phyloP scores from a whole-genome alignment of 1,140 invertebrate genomes.

The Telenomus remus region DNA sequence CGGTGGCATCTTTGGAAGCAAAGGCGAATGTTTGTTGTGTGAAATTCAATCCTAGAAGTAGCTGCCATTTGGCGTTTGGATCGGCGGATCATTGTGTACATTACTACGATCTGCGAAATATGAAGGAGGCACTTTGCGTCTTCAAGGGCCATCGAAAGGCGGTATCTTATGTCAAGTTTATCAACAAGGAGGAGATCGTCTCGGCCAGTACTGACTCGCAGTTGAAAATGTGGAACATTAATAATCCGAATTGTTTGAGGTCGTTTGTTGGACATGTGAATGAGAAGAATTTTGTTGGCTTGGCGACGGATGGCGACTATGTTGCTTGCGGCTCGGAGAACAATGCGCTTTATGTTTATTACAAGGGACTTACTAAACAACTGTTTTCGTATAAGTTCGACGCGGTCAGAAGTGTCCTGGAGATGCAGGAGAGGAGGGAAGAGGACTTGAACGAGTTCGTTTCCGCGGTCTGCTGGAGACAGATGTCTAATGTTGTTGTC shows the following conservation, averaged over 20 bases:
- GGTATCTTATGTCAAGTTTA: conserved; percentile 96
- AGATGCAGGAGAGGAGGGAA: conserved; percentile 84
- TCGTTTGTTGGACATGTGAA: conserved; percentile 96
- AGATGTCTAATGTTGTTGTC: conserved; percentile 90
- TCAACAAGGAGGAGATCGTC: conserved; percentile 92
- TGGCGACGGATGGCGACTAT: conserved; percentile 96
- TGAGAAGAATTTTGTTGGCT: conserved; percentile 97
- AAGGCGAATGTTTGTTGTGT: conserved; percentile 98
- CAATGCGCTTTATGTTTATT: conserved; percentile 95
- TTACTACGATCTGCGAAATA: conserved; percentile 94
- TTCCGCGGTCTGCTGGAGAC: conserved; percentile 95
- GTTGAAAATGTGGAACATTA: conserved; percentile 94
- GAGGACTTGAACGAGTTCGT: conserved; percentile 96
- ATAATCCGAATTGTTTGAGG: conserved; percentile 85
- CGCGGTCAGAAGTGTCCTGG: conserved; percentile 86
- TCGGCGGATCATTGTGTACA: conserved; percentile 98
- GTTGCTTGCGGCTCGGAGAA: conserved; percentile 97
- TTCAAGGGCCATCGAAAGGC: conserved; percentile 96
- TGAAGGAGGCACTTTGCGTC: conserved; percentile 87
- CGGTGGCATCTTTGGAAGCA: conserved; percentile 90
- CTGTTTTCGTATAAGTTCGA: conserved; percentile 94
- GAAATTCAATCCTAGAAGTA: conserved; percentile 93
- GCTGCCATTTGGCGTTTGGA: conserved; percentile 92
- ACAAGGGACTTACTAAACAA: conserved; percentile 91
- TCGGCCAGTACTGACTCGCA: conserved; percentile 97